Base-by-base conservation (phyloP, 2,797 vertebrate species). In the Prunella strophiata region DNA sequence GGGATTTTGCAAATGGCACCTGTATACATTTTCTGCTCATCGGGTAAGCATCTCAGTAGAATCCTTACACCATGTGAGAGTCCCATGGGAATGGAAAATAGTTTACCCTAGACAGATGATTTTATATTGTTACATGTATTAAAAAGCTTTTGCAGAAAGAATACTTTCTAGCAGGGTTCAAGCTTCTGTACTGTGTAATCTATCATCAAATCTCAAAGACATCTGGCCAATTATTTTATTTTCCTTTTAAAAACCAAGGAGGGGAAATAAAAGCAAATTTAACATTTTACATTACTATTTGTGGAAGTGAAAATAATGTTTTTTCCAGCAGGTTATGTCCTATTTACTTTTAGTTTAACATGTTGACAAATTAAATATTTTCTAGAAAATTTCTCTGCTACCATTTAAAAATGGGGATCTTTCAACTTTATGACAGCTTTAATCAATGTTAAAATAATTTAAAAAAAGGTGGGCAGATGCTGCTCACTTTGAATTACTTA, bases 151-250 rank as follows among this genome's bases (percentile, higher is more conserved):
- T 85, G 51, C 73, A 82, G 48, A n/a, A 70, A 91, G 42, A 54
- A 82, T 72, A 71, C 50, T 93, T 94, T 88, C 84, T 79, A 89
- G 34, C 45, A 65, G 77, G 62, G 94, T 86, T 95, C 96, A 97
- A 93, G 83, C 57, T 95, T 83, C 70, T 75, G 23, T 55, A 76
- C 61, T 87, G 67, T 4, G 10, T 63, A 72, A 96, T 93, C 92
- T 84, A 91, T 95, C 95, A 97, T 82, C 85, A 90, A 68, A 92
- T 91, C 71, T 93, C 85, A 86, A 91, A 94, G 95, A 97, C 71
- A 97, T 87, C 85, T 95, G 80, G 87, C 85, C 83, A 91, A 86
- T 96, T 96, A 96, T 94, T 94, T 83, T 93, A 95, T 96, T 94
- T 94, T 62, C 67, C 32, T 78, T 91, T 93, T 74, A 86, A 91